These are phyloP conservation scores for Watsonalla binaria DNA, from an alignment of 2,888 invertebrate genomes.

Conservation along the genomic window DNA sequence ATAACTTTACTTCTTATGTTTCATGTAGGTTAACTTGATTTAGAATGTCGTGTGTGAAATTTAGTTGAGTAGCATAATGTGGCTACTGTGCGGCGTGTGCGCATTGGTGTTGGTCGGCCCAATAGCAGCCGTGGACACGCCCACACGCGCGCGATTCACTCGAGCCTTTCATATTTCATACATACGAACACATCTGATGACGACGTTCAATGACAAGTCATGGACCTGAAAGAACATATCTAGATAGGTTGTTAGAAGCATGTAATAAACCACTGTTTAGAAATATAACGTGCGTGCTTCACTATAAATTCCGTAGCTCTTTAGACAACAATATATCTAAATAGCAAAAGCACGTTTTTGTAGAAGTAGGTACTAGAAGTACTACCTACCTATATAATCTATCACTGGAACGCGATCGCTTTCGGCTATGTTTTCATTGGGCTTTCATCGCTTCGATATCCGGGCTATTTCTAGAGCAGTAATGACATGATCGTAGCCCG, in stretches of 20 bases:
- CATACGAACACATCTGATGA: not conserved
- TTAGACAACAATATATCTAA: too few species aligned
- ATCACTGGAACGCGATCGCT: constrained; percentile 31
- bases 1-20: not conserved
- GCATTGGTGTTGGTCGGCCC: constrained; percentile 70
- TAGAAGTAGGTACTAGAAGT: not conserved
- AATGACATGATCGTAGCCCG: constrained; percentile 68
- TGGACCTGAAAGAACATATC: too few species aligned
- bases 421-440: constrained; percentile 47
- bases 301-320: too few species aligned
- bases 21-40: not conserved
- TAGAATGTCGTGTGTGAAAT: not conserved
- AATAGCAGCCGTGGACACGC: constrained; percentile 64
- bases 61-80: constrained; percentile 24
- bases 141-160: constrained; percentile 31
- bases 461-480: constrained; percentile 47
- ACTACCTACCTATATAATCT: constrained; percentile 7
- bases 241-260: too few species aligned
- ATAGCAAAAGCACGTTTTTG: too few species aligned
- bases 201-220: too few species aligned
- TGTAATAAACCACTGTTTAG: too few species aligned
- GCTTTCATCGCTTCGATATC: constrained; percentile 53
- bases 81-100: constrained; percentile 70
- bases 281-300: too few species aligned
- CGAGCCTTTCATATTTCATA: constrained; percentile 7